Conservation (phyloP, 2,888 invertebrate species). For the Seira sanloemensis region DNA sequence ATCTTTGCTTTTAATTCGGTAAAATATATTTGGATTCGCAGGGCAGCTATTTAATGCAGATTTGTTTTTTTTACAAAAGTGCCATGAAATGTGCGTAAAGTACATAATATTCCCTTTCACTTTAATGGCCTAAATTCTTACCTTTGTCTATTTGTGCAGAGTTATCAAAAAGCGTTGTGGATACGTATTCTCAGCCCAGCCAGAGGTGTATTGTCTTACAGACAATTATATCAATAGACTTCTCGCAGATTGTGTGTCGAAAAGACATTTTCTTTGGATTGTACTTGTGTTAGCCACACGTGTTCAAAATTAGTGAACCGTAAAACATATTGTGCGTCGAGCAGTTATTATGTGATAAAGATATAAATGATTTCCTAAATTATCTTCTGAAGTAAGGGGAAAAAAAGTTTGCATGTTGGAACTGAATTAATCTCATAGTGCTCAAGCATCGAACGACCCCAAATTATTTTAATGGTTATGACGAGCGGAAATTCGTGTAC, state of each 20-base stretch:
- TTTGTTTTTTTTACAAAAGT: too few species aligned
- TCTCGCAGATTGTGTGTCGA: background rate
- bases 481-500: background rate
- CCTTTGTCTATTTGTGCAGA: too few species aligned
- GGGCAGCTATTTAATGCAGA: too few species aligned
- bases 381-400: background rate
- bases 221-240: background rate
- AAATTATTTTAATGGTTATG: background rate
- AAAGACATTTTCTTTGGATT: background rate
- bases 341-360: too few species aligned
- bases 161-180: background rate
- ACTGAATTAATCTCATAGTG: background rate
- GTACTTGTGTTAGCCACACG: background rate
- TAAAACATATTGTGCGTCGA: background rate
- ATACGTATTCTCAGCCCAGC: background rate
- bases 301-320: background rate
- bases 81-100: too few species aligned
- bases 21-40: too few species aligned
- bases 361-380: too few species aligned
- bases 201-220: background rate
- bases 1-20: too few species aligned
- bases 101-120: background rate
- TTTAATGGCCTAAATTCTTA: background rate
- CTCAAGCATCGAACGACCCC: background rate
- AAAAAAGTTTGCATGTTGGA: background rate